These are phyloP conservation scores for Bombus confusus DNA, from an alignment of 1,140 invertebrate genomes.

Conservation along the genomic window DNA sequence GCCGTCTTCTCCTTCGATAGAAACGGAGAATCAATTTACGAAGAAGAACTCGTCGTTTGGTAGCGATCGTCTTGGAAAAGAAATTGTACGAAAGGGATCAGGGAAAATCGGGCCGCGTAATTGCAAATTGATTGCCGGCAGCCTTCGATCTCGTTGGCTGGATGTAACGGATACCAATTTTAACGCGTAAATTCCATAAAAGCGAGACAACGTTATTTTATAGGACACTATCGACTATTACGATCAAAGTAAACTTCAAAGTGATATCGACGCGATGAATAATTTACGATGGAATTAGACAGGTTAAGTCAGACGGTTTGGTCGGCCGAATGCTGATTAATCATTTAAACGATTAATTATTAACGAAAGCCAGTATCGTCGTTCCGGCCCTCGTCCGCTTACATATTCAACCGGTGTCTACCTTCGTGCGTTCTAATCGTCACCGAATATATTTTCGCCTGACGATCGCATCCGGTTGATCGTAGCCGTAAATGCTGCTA, in stretches of 20 bases:
- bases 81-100: neutral
- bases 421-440: neutral
- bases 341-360: slow-evolving; percentile 52
- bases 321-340: slow-evolving; percentile 27
- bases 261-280: slow-evolving; percentile 38
- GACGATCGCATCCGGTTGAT: neutral
- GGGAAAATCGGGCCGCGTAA: neutral
- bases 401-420: neutral
- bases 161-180: slow-evolving; percentile 10
- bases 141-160: neutral
- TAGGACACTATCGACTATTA: neutral
- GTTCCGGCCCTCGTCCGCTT: neutral
- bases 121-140: neutral
- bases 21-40: neutral
- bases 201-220: neutral
- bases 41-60: neutral
- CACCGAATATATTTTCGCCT: neutral
- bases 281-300: slow-evolving; percentile 43
- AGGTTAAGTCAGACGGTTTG: slow-evolving; percentile 36
- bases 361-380: slow-evolving; percentile 1
- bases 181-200: neutral
- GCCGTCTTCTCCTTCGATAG: neutral
- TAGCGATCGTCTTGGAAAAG: neutral
- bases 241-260: neutral
- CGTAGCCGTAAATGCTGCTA: too few relatives aligned